Conservation (phyloP, 2,888 invertebrate species). For the Caenorhabditis sp. region DNA sequence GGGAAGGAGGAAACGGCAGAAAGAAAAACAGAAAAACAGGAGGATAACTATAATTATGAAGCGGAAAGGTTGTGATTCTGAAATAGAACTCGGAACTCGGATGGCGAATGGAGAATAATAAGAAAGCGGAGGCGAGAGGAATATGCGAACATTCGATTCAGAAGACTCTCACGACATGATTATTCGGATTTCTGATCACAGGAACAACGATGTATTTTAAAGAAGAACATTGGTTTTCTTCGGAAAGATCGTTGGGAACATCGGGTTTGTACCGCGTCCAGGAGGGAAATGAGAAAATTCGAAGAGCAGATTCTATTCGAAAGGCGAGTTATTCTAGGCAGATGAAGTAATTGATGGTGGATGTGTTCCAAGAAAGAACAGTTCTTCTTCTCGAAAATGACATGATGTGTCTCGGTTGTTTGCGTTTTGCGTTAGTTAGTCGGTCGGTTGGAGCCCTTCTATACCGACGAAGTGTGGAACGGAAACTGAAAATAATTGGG, state of each 20-base stretch:
- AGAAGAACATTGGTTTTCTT: too few relatives aligned
- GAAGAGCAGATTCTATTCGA: not conserved
- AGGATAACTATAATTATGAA: constrained; percentile 29
- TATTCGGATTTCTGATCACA: too few relatives aligned
- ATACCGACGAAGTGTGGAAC: constrained; percentile 26
- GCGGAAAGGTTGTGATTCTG: not conserved
- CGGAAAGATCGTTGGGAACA: too few relatives aligned
- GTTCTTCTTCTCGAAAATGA: not conserved
- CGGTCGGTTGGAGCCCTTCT: constrained; percentile 21
- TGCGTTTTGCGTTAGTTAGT: constrained; percentile 14
- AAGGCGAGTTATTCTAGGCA: too few relatives aligned
- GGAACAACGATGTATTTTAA: too few relatives aligned
- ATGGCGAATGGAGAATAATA: not conserved
- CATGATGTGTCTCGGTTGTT: constrained; percentile 24
- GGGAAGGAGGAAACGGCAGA: not conserved
- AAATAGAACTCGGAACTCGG: not conserved
- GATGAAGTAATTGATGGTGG: not conserved
- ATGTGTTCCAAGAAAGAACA: not conserved
- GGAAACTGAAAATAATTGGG: constrained; percentile 59
- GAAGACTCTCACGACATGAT: not conserved
- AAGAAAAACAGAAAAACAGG: constrained; percentile 16
- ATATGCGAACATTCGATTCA: not conserved
- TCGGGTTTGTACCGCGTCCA: too few relatives aligned
- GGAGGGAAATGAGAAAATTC: too few relatives aligned
- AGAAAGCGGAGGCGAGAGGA: not conserved